Evolutionary conservation across 1,140 invertebrate species (phyloP).

Genomic region (Drosophila biarmipes): DNA sequence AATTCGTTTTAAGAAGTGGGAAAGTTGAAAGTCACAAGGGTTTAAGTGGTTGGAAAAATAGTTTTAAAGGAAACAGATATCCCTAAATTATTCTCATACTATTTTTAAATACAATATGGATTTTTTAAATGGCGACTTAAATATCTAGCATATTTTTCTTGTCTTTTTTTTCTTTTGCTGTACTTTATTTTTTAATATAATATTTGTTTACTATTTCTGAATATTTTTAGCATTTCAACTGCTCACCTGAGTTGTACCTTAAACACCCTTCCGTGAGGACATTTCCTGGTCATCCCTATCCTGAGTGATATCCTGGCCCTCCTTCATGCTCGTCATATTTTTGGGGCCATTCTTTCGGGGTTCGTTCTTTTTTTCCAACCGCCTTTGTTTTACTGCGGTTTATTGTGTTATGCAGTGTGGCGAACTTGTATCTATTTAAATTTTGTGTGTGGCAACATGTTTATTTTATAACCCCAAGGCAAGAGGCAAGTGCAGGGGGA

Average conservation of each 20-base stretch:
- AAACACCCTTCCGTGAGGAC: not conserved
- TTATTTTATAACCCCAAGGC: conserved; percentile 83
- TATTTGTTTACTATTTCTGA: not conserved
- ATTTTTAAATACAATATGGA: too few relatives aligned
- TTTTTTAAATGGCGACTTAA: too few relatives aligned
- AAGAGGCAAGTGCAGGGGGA: conserved; percentile 9
- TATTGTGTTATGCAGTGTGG: conserved; percentile 79
- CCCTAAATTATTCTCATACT: too few relatives aligned
- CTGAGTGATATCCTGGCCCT: conserved; percentile 10
- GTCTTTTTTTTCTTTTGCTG: too few relatives aligned
- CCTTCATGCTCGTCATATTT: conserved; percentile 14
- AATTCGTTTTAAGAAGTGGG: not conserved
- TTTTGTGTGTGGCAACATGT: conserved; percentile 84
- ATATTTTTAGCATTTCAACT: too few relatives aligned
- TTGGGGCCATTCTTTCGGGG: conserved; percentile 8
- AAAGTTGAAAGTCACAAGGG: not conserved
- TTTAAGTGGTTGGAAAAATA: not conserved
- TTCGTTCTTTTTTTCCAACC: conserved; percentile 10
- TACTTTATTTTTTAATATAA: not conserved
- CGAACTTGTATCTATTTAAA: conserved; percentile 84
- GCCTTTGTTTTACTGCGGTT: conserved; percentile 67
- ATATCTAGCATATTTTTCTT: too few relatives aligned
- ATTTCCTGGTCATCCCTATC: conserved; percentile 2
- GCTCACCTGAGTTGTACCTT: not conserved
- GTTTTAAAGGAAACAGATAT: not conserved